phyloP scores from a whole-genome alignment of 2,888 invertebrate genomes.

The Amphiduros pacificus region DNA sequence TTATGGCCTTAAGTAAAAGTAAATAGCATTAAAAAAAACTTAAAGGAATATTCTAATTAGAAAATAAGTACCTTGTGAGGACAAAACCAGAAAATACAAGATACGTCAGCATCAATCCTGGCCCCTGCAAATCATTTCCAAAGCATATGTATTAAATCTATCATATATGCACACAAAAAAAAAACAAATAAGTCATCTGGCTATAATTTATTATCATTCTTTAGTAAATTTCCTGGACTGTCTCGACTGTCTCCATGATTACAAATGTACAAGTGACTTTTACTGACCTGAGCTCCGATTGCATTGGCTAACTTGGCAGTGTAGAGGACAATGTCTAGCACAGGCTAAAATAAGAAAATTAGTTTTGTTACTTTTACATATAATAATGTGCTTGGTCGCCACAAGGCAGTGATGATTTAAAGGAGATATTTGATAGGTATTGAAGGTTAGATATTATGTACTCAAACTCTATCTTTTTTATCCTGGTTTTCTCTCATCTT shows the following conservation, averaged over 20 bases:
- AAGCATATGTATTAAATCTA: not conserved
- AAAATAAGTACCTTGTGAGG: slow-evolving; percentile 68
- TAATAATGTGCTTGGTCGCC: no score
- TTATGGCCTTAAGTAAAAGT: no score
- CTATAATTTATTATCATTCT: not conserved
- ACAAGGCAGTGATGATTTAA: no score
- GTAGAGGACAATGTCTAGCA: slow-evolving; percentile 92
- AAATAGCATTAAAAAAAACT: no score
- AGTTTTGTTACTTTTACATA: not conserved
- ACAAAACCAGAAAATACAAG: slow-evolving; percentile 83
- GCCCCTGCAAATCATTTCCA: slow-evolving; percentile 70
- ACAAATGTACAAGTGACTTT: no score
- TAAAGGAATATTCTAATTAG: no score
- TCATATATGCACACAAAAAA: not conserved
- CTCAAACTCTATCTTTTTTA: no score
- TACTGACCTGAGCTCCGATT: slow-evolving; percentile 70
- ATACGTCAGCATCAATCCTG: slow-evolving; percentile 84
- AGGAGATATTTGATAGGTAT: no score
- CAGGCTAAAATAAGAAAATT: slow-evolving; percentile 64
- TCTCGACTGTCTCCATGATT: no score
- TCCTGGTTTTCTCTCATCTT: no score
- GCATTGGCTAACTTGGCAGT: slow-evolving; percentile 84
- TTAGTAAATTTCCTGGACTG: no score
- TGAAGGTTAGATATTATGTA: no score
- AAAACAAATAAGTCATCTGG: not conserved